phyloP scores from a whole-genome alignment of 2,797 vertebrate species.

The Phataginus tetradactyla region DNA sequence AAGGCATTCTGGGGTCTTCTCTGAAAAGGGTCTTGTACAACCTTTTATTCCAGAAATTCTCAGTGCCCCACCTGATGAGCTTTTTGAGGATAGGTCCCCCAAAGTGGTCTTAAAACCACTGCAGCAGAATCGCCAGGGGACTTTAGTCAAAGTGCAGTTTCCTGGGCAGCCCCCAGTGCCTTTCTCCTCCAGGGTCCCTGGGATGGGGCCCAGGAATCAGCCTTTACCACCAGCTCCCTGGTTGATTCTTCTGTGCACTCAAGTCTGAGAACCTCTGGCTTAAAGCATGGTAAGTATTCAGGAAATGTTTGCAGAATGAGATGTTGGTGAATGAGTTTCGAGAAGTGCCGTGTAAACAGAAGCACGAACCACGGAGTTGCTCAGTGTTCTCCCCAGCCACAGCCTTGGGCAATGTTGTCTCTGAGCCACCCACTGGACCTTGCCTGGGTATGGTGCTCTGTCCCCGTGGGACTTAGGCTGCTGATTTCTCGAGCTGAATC shows the following conservation, averaged over 20 bases:
- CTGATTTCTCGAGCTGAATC: neutral
- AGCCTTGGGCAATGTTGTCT: neutral
- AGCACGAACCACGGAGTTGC: neutral
- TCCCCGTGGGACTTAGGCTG: neutral
- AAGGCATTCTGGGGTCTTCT: neutral
- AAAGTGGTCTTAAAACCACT: neutral
- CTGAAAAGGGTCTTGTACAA: neutral
- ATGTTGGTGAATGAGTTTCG: slow-evolving; percentile 56
- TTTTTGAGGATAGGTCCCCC: neutral
- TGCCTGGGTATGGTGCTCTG: neutral
- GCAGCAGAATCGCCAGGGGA: neutral
- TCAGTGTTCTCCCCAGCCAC: neutral
- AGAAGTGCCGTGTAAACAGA: slow-evolving; percentile 60
- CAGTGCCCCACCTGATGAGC: rapidly evolving
- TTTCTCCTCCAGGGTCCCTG: neutral
- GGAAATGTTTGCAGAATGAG: slow-evolving; percentile 78
- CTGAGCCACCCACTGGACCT: neutral
- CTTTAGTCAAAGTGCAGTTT: neutral
- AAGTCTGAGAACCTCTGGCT: slow-evolving; percentile 55
- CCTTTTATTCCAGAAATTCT: neutral
- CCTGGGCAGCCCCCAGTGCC: neutral
- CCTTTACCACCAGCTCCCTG: slow-evolving; percentile 17
- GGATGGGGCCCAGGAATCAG: neutral
- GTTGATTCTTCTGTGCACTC: slow-evolving; percentile 45
- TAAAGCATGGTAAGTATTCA: slow-evolving; percentile 69